Base-by-base conservation (phyloP, 2,113 vertebrate species). In the Corythornis madagascariensis region DNA sequence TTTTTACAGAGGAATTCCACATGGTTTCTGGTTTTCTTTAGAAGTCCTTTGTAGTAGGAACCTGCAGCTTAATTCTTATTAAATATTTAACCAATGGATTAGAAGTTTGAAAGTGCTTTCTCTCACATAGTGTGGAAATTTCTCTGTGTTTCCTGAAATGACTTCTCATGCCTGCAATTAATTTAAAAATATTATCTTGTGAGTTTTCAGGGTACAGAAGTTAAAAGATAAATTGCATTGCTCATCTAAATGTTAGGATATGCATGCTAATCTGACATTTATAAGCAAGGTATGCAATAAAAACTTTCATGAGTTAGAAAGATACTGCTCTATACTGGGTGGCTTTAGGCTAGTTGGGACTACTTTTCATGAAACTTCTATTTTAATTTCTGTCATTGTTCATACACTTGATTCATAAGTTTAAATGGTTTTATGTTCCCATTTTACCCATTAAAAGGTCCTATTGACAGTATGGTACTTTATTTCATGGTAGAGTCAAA, bases 331-430 rank as follows among this genome's bases (percentile, higher is more conserved):
- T 76, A 79, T 63, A 53, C 33, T 66, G 61, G 29, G 16, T 88
- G 53, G 86, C 70, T 93, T 94, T 89, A 94, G 78, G 42, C 40
- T 53, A 40, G 17, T 14, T 66, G 57, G 63, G 65, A 26, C 45
- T 85, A 57, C 35, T 90, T 89, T 79, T 79, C 25, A n/a, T 83
- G 78, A 83, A 84, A 77, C 63, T 21, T 74, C 71, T 86, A 57
- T 95, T 96, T 91, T 88, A 38, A 83, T 92, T 93, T 92, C 71
- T 64, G 48, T 95, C 89, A 71, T 80, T 61, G 73, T 60, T 95
- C 55, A 42, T 89, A 74, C 47, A 95, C 35, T 55, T 86, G 73
- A 33, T 88, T 94, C 57, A 72, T 59, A 96, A 95, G 83, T 91
- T 82, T 73, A 86, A 90, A 65, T 56, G 40, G 33, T 88, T 76